Evolutionary conservation across 2,888 invertebrate genomes (phyloP).

Genomic region (Mechanitis mazaeus): DNA sequence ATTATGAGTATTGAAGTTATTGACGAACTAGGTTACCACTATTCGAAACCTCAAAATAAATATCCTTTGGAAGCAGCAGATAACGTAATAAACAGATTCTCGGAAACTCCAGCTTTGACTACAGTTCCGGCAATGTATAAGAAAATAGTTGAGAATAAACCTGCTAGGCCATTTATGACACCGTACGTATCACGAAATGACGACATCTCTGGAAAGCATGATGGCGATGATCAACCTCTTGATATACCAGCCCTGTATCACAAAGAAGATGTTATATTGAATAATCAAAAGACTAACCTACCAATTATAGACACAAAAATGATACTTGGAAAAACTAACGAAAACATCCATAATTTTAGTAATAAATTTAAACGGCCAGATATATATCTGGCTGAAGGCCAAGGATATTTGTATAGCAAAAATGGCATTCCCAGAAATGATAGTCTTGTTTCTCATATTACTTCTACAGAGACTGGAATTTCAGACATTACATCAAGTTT

Average conservation of each 20-base stretch:
- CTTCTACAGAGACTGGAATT: not conserved
- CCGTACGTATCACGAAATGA: slow-evolving; percentile 32
- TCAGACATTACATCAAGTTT: not conserved
- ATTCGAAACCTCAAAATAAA: slow-evolving; percentile 7
- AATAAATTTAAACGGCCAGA: not conserved
- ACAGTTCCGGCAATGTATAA: not conserved
- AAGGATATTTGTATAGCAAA: not conserved
- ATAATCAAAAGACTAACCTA: not conserved
- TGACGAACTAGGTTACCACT: not conserved
- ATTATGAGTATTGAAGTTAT: not conserved
- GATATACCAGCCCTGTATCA: not conserved
- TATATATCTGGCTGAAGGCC: not conserved
- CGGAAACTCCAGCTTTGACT: not conserved
- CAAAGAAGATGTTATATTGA: not conserved
- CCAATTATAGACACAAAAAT: not conserved
- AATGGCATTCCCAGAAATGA: not conserved
- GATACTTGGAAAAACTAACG: too few species aligned
- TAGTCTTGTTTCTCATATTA: not conserved
- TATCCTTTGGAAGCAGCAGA: slow-evolving; percentile 12
- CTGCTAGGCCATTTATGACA: slow-evolving; percentile 35
- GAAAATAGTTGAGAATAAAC: slow-evolving; percentile 5
- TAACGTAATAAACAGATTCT: slow-evolving; percentile 3
- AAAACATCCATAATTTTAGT: too few species aligned
- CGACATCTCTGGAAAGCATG: slow-evolving; percentile 18
- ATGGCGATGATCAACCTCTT: slow-evolving; percentile 18